Conservation (phyloP, 2,113 vertebrate species). For the Eonycteris spelaea region DNA sequence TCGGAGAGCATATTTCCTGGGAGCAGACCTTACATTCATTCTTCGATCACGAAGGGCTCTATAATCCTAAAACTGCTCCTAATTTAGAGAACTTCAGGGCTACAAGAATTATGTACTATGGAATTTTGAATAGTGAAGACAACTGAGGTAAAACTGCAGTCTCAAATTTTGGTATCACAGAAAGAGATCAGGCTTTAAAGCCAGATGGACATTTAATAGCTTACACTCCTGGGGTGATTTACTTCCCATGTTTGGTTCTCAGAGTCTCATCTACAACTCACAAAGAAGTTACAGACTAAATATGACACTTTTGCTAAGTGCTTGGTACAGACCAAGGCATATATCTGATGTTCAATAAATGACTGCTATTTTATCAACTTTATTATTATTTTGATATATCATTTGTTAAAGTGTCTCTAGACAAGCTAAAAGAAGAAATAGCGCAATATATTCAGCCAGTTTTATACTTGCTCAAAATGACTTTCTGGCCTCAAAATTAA, state of each 20-base stretch:
- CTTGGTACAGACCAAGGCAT: neutral
- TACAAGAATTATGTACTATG: neutral
- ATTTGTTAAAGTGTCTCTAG: neutral
- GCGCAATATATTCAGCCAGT: neutral
- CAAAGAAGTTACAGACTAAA: neutral
- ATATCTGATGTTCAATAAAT: neutral
- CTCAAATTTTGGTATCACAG: neutral
- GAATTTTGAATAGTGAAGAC: constrained; percentile 5
- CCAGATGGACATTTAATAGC: neutral
- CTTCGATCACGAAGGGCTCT: neutral
- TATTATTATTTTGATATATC: neutral
- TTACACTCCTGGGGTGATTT: neutral
- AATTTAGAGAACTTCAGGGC: neutral
- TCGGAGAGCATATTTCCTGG: neutral
- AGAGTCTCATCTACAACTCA: neutral
- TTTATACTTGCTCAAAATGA: neutral
- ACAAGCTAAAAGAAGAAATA: neutral
- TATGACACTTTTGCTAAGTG: neutral
- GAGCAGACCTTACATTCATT: neutral
- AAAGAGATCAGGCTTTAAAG: constrained; percentile 3
- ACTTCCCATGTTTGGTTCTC: neutral
- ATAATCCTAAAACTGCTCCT: neutral
- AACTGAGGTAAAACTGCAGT: neutral
- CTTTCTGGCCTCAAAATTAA: constrained; percentile 10
- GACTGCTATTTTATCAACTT: neutral